Percentiles rank a stretch among this genome's conserved stretches.
These are phyloP conservation scores for Eupeodes corollae DNA, from an alignment of 1,140 invertebrate species.

Conservation along the genomic window DNA sequence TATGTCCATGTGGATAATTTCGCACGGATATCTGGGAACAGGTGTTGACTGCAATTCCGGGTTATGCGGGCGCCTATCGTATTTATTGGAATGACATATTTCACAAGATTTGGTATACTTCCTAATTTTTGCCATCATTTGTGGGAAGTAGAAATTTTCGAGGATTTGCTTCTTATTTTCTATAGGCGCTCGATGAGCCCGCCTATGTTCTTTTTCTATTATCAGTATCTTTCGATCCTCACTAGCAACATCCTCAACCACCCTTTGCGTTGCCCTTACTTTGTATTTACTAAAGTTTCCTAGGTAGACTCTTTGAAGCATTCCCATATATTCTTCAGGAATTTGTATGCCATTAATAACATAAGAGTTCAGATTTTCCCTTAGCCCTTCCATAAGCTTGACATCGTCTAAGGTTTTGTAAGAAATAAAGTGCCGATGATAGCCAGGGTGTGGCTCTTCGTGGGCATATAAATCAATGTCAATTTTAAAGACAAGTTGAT, in stretches of 20 bases:
- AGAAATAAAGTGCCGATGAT: neutral
- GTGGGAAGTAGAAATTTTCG: no score
- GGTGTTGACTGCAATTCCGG: slow-evolving; percentile 5
- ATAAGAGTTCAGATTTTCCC: neutral
- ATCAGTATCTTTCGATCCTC: slow-evolving; percentile 1
- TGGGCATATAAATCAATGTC: neutral
- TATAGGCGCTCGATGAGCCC: slow-evolving; percentile 4
- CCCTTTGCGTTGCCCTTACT: slow-evolving; percentile 7
- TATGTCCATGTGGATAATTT: no score
- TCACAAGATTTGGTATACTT: slow-evolving; percentile 3
- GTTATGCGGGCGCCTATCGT: slow-evolving; percentile 2
- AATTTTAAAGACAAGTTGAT: slow-evolving; percentile 1
- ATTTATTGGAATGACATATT: slow-evolving; percentile 4
- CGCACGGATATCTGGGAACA: no score
- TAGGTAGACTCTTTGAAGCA: slow-evolving; percentile 3
- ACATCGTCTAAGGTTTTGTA: neutral
- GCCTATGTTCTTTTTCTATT: slow-evolving; percentile 3
- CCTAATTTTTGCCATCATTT: slow-evolving; percentile 7
- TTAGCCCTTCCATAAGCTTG: neutral
- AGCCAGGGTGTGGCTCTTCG: slow-evolving; percentile 2
- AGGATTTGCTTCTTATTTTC: no score
- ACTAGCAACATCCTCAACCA: slow-evolving; percentile 3
- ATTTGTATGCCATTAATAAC: slow-evolving; percentile 8
- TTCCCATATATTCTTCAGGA: neutral
- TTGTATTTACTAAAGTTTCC: slow-evolving; percentile 3